These are phyloP conservation scores for Galerucella nymphaeae DNA, from an alignment of 2,888 invertebrate species.

Conservation along the genomic window DNA sequence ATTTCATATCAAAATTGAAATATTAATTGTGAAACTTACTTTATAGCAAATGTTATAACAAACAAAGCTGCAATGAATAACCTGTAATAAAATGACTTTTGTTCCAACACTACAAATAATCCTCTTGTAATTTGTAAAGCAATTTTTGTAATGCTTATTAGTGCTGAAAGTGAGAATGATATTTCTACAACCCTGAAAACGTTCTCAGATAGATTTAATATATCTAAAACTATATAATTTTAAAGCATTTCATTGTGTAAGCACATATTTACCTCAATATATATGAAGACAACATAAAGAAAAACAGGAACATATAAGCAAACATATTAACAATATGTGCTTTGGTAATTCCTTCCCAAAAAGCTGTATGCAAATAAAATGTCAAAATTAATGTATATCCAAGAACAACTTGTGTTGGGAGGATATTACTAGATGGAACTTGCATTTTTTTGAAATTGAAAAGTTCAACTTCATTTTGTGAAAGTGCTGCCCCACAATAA, in stretches of 20 bases:
- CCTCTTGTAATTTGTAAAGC: conserved; percentile 45
- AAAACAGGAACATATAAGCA: conserved; percentile 52
- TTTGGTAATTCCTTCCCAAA: conserved; percentile 56
- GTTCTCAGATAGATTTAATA: background rate
- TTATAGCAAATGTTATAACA: conserved; percentile 41
- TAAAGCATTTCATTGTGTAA: background rate
- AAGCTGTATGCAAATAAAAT: conserved; percentile 56
- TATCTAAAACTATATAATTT: background rate
- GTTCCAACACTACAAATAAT: conserved; percentile 39
- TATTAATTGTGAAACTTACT: conserved; percentile 38
- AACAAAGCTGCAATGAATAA: conserved; percentile 35
- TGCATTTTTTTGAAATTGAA: conserved; percentile 50
- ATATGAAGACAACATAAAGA: conserved; percentile 49
- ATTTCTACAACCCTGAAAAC: conserved; percentile 49
- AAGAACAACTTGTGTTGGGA: conserved; percentile 53
- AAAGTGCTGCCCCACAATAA: conserved; percentile 56
- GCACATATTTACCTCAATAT: conserved; percentile 47
- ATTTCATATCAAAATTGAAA: background rate
- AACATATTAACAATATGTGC: conserved; percentile 47
- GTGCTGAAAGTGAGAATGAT: conserved; percentile 45
- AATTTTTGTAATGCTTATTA: conserved; percentile 45
- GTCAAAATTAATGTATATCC: conserved; percentile 57
- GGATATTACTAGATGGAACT: conserved; percentile 35
- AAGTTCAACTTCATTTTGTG: conserved; percentile 54
- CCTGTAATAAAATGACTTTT: conserved; percentile 35